Evolutionary conservation across 2,113 vertebrate genomes (phyloP), one percentile per base, ranked within the genome.

Genomic region (Stigmatopora nigra): DNA sequence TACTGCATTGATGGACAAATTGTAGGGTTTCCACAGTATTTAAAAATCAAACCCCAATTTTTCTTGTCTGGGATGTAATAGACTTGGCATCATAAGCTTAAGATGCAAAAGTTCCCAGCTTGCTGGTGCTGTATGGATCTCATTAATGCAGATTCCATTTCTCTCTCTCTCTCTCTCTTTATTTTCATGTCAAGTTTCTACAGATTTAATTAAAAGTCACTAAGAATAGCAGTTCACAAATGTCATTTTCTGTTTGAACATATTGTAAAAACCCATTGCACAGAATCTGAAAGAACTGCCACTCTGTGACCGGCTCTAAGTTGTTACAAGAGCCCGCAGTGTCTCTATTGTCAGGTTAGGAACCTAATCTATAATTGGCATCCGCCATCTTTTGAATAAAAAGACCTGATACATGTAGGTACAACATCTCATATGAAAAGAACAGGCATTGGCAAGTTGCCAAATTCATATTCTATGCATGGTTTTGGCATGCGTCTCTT

Each of bases 141-240:
- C 89, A 92, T 92, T 91, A 91, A 85, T 78, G 76, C 74, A 47
- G 79, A 86, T 86, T 84, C 79, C 86, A 81, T 83, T 41, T 41
- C 38, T 41, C 38, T 41, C 38, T 41, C 38, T 8, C 38, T 41
- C 9, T 41, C 38, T 38, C 38, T 38, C 38, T 38, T 78, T 77
- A 81, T 84, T 82, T 65, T 77, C 46, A 78, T 78, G 85, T 88
- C 88, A 87, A 78, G 67, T 80, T 68, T 85, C 82, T 77, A 46
- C 82, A 78, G 85, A 84, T 88, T 88, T 91, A 90, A 91, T 92
- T 90, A 89, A 90, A 90, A 88, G 76, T 84, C 80, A 79, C 81
- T 75, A 82, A 82, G 81, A 89, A 85, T 78, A 77, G 82, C 75
- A 16, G 75, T 81, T 88, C 86, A 88, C 87, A 84, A 83, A 69